Evolutionary conservation across 2,888 invertebrate species (phyloP), one percentile per base, ranked within the genome.

Genomic region (Teleiodes luculella): DNA sequence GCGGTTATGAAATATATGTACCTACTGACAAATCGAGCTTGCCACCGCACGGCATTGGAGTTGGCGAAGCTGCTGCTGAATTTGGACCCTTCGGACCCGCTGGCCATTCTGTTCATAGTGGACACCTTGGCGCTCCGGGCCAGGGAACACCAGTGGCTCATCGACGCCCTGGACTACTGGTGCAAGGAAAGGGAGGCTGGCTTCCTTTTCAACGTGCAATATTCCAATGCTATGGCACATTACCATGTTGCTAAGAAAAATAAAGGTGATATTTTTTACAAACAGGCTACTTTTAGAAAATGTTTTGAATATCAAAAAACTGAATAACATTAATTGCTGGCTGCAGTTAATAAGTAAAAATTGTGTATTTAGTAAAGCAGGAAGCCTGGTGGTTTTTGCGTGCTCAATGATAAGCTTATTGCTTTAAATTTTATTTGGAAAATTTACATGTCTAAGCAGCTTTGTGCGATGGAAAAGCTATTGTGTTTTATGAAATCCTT

Each of bases 31-130:
- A 94, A 94, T 61, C 91, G 94, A 63, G 96, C 96, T 0, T 96
- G 96, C 73, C 94, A 95, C 69, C 91, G 96, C 57, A 97, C 97
- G 0, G 95, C 97, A 0, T 78, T 97, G 45, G 97, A 97, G 78
- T 91, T 96, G 60, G 94, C 94, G 69, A 97, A 97, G 80, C 78
- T 97, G 30, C 82, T 97, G 1, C 79, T 97, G 31, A 93, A 93
- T 3, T 74, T 96, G 53, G 95, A 96, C 74, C 95, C 95, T 0
- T 91, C 91, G 0, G 96, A 96, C 75, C 96, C 96, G 0, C 67
- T 96, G 48, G 95, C 93, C 0, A 88, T 94, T 0, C 85, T 95
- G 51, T 89, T 96, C 45, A 86, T 94, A 60, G 90, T 97, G 1
- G 97, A 97, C 75, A 94, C 94, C 60, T 93, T 96, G 67, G 96